These are phyloP conservation scores for Seriola quinqueradiata DNA, from an alignment of 2,113 vertebrate genomes.

Conservation along the genomic window DNA sequence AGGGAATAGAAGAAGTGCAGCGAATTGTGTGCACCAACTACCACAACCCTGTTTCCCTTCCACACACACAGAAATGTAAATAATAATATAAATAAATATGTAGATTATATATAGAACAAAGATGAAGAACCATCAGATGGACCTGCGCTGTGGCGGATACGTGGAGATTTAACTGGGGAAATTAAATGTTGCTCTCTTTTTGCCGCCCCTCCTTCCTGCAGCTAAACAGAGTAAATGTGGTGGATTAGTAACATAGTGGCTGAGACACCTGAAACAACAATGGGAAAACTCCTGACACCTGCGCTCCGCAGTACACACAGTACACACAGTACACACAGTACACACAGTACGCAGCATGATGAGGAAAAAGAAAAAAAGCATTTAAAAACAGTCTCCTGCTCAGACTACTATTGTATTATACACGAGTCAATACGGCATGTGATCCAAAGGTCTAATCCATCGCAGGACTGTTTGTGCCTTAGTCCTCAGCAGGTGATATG, in stretches of 20 bases:
- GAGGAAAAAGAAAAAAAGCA: neutral
- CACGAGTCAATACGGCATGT: neutral
- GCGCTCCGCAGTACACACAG: neutral
- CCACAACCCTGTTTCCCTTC: too few relatives aligned
- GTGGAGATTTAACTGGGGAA: neutral
- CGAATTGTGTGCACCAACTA: too few relatives aligned
- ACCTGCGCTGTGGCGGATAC: neutral
- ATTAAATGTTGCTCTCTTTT: neutral
- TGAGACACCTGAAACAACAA: constrained; percentile 12
- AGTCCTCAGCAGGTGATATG: constrained; percentile 30
- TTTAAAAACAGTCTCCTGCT: neutral
- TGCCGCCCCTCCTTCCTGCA: neutral
- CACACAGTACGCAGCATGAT: neutral
- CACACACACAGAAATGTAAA: neutral
- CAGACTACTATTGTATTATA: neutral
- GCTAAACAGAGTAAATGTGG: neutral
- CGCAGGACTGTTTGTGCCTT: neutral
- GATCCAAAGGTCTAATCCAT: neutral
- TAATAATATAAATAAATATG: too few relatives aligned
- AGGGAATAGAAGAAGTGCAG: too few relatives aligned
- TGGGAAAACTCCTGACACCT: neutral
- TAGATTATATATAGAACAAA: too few relatives aligned
- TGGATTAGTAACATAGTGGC: neutral
- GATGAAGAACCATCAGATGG: too few relatives aligned
- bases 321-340: too few relatives aligned